Evolutionary conservation across 2,888 invertebrate genomes (phyloP), one percentile per base, ranked within the genome.

Genomic region (Mythimna impura): DNA sequence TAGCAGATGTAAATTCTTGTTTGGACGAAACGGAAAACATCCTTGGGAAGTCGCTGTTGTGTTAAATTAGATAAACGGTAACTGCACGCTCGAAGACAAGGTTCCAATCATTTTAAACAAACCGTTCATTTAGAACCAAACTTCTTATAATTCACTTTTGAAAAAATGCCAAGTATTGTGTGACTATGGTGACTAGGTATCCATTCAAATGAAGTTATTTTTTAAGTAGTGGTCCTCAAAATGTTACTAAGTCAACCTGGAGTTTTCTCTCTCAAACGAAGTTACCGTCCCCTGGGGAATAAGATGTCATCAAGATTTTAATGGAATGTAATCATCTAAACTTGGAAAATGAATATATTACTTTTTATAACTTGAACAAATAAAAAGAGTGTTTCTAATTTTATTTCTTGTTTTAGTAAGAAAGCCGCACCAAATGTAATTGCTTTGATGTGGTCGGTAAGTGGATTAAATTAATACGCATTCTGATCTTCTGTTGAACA

Each of bases 181-280:
- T 25, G 20, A 67, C 25, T 69, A n/a, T n/a, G n/a, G n/a, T n/a
- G n/a, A n/a, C 57, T 66, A 64, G 14, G 57, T 63, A 71, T 68
- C 71, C 65, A 78, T 78, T 66, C 63, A 68, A 71, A 68, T 71
- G 54, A 77, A 77, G 64, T 72, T 81, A 72, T 73, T 82, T 81
- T 82, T 68, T 20, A 73, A 52, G 66, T 65, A 60, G 71, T 61
- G 58, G 25, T 68, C 36, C 60, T 68, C 36, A 60, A 64, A 75
- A 75, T 79, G 40, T 70, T 75, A 80, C 50, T 67, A 70, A 82
- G 71, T 70, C 47, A 65, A 72, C 80, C 83, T 71, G 75, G 83
- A 75, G 65, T 82, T 79, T 66, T 63, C 71, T 65, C 63, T 43
- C 50, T 25, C 40, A 34, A 77, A 68, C 43, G 50, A 81, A 78